phyloP scores from a whole-genome alignment of 1,140 invertebrate species.

The Trichonephila clavata region DNA sequence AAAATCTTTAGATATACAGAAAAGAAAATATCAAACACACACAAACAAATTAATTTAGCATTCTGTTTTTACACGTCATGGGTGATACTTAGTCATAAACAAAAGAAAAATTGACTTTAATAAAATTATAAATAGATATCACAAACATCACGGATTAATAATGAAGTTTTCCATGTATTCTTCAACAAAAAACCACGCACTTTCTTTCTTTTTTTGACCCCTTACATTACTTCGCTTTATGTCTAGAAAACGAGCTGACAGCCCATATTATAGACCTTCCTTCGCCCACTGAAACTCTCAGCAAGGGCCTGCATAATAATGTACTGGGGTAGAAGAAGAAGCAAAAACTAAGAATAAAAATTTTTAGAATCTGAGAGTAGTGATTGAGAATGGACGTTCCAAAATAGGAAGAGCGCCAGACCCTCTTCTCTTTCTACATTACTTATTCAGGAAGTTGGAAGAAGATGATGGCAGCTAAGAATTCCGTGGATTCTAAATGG shows the following conservation, averaged over 20 bases:
- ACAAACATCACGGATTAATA: neutral
- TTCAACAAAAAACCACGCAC: neutral
- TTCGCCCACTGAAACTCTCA: neutral
- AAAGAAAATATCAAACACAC: too few relatives aligned
- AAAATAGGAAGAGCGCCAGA: neutral
- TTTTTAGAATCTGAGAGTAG: constrained; percentile 19
- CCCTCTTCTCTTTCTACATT: constrained; percentile 50
- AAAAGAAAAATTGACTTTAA: too few relatives aligned
- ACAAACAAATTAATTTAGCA: too few relatives aligned
- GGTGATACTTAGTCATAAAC: too few relatives aligned
- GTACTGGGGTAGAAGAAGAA: neutral
- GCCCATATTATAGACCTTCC: neutral
- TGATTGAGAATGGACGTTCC: constrained; percentile 57
- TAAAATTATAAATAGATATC: too few relatives aligned
- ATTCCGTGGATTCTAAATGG: constrained; percentile 49
- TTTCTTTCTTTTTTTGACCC: neutral
- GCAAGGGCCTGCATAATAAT: constrained; percentile 58
- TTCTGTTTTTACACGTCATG: too few relatives aligned
- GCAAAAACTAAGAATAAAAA: constrained; percentile 29
- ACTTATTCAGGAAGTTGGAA: constrained; percentile 65
- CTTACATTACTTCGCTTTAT: neutral
- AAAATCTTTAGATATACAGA: too few relatives aligned
- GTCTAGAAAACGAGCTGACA: constrained; percentile 14
- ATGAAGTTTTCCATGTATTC: neutral
- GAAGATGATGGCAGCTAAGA: constrained; percentile 53